Base-by-base conservation (phyloP, 53 echinoderm and acorn worm genomes). In the Pentamera pediparva region DNA sequence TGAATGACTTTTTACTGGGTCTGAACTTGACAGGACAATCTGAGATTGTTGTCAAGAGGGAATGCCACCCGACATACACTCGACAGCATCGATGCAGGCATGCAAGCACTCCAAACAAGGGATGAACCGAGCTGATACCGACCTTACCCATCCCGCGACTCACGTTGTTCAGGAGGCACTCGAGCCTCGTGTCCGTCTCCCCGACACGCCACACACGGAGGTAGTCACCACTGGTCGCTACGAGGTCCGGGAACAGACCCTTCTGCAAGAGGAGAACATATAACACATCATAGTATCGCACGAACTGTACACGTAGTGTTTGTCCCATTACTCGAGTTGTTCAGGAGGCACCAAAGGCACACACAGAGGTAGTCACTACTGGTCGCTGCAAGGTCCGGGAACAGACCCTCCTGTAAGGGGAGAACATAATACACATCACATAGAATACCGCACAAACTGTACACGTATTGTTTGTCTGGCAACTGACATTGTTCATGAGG, bases 101-200 rank as follows among this genome's bases (percentile, higher is more conserved):
- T n/a, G n/a, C n/a, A n/a, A 72, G 55, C 73, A 72, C 73, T 52
- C 51, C 73, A 72, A 54, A 54, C 73, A 35, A 72, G 34, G 34
- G 32, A 22, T 32, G 76, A 40, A 58, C 39, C 15, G 39, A 57
- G 0, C 32, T 21, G 38, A 61, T 40, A 72, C 73, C 32, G 73
- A 72, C 73, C 73, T 76, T 76, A 38, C 76, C 76, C 27, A 59
- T 61, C 21, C 76, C 76, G 31, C 76, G 59, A 95, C 95, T 91
- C 83, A 95, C 95, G 85, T 95, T 95, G 69, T 95, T 95, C 7
- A 95, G 78, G 1, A 92, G 81, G 62, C 96, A 96, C 82, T 96
- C 91, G 20, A 92, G 62, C 49, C 96, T 79, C 24, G 96, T 96
- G 31, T 96, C 96, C 12, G 88, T 80, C 2, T 91, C 96, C 2